These are phyloP conservation scores for Apeira syringaria DNA, from an alignment of 2,888 invertebrate genomes.

Conservation along the genomic window DNA sequence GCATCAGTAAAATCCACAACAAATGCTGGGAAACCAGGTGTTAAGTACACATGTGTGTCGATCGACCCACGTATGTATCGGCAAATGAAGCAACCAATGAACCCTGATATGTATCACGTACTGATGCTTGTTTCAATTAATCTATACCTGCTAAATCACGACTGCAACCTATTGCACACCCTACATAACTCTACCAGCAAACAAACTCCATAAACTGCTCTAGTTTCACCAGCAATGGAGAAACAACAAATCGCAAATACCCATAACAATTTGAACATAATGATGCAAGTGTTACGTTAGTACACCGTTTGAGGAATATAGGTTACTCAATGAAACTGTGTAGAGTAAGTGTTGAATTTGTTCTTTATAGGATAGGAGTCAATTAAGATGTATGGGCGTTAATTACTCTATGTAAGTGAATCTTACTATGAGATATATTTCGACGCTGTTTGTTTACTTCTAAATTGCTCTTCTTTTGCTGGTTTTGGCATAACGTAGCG, in stretches of 20 bases:
- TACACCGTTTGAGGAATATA: constrained; percentile 39
- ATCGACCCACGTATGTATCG: too few species aligned
- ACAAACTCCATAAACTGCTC: not conserved
- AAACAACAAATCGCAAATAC: constrained; percentile 1
- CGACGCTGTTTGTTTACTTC: not conserved
- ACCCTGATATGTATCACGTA: not conserved
- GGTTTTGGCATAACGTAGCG: too few species aligned
- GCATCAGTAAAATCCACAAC: too few species aligned
- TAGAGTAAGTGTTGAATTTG: constrained; percentile 1
- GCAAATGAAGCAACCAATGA: too few species aligned
- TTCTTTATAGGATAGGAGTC: constrained; percentile 10
- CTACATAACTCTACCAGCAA: not conserved
- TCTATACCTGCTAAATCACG: not conserved
- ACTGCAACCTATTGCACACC: not conserved
- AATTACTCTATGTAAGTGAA: not conserved
- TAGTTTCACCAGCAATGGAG: constrained; percentile 8
- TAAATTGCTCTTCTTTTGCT: too few species aligned
- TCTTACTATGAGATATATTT: not conserved
- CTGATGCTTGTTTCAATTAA: not conserved
- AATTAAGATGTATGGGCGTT: constrained; percentile 12
- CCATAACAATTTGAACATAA: not conserved
- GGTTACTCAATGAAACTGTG: constrained; percentile 37
- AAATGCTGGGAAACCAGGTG: too few species aligned
- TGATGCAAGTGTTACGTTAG: constrained; percentile 22
- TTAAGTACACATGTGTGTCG: too few species aligned